phyloP scores from a whole-genome alignment of 2,113 vertebrate genomes.

The Grammomys surdaster region DNA sequence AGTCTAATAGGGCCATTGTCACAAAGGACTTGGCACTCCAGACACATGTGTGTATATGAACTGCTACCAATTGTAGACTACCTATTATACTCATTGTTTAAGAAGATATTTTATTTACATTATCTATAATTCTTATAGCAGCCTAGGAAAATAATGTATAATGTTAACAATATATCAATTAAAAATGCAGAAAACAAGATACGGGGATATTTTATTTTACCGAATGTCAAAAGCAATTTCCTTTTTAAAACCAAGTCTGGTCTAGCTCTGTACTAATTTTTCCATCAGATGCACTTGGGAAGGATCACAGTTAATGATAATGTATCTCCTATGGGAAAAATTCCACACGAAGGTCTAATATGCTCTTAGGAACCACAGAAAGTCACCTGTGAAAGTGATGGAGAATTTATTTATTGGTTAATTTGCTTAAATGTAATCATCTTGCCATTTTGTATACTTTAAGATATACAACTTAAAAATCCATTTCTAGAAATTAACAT shows the following conservation, averaged over 20 bases:
- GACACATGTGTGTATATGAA: rapidly evolving
- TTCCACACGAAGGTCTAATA: not conserved
- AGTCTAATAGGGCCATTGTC: not conserved
- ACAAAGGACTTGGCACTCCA: not conserved
- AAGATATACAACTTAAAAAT: not conserved
- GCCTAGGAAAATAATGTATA: not conserved
- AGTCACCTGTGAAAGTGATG: not conserved
- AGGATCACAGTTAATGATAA: not conserved
- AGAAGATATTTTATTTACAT: not conserved
- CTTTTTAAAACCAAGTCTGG: not conserved
- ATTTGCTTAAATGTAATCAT: not conserved
- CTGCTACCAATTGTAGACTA: not conserved
- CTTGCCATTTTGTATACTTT: not conserved
- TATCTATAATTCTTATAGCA: not conserved
- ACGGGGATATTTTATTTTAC: not conserved
- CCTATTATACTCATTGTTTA: not conserved
- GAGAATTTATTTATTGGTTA: not conserved
- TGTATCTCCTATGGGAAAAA: not conserved
- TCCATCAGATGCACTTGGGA: not conserved
- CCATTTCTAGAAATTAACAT: not conserved
- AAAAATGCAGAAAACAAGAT: not conserved
- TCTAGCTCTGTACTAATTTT: not conserved
- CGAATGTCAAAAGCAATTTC: not conserved
- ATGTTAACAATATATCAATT: not conserved
- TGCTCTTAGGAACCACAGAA: not conserved